A percentile compares a stretch with the other conserved stretches of the same genome.
phyloP scores from a whole-genome alignment of 2,888 invertebrate genomes.

The Conistra vaccinii region DNA sequence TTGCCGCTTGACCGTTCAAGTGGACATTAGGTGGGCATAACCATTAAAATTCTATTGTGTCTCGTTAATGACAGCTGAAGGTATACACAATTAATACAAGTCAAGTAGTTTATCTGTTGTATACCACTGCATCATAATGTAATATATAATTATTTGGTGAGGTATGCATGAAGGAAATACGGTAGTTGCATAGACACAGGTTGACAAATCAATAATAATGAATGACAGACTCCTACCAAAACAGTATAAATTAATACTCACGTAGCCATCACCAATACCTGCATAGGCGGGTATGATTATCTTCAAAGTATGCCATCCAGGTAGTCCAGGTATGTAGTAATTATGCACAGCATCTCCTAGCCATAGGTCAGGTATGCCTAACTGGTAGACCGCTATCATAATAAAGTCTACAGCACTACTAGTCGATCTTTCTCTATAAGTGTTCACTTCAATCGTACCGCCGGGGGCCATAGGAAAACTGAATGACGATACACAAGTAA shows the following conservation, averaged over 20 bases:
- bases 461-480: not conserved
- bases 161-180: not conserved
- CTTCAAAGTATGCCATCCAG: conserved; percentile 24
- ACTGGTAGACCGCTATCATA: not conserved
- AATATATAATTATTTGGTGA: too few species aligned
- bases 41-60: too few species aligned
- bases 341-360: not conserved
- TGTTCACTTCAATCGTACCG: not conserved
- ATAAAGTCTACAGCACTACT: too few species aligned
- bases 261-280: not conserved
- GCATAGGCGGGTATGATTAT: not conserved
- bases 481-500: not conserved
- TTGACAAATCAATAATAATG: not conserved
- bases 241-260: conserved; percentile 15
- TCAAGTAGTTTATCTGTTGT: too few species aligned
- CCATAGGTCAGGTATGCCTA: not conserved
- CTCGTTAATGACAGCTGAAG: too few species aligned
- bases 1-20: too few species aligned
- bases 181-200: too few species aligned
- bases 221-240: not conserved
- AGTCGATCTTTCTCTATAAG: not conserved
- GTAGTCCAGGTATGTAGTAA: too few species aligned
- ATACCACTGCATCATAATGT: too few species aligned
- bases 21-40: too few species aligned
- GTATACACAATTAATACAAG: too few species aligned